Evolutionary conservation across 2,888 invertebrate genomes (phyloP).

Genomic region (Acronicta alni): DNA sequence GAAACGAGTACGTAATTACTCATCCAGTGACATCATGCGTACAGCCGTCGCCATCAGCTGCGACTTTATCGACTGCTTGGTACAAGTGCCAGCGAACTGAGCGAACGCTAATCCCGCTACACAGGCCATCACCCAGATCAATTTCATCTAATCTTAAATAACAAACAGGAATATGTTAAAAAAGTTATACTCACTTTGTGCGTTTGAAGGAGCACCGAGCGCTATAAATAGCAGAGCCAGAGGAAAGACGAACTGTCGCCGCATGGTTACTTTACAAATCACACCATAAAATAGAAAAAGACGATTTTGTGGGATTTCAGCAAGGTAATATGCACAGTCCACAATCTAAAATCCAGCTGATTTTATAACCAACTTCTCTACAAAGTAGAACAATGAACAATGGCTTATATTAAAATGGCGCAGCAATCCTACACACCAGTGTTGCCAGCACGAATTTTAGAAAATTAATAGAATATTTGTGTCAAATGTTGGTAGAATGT

Average conservation of each 20-base stretch:
- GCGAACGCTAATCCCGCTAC: conserved; percentile 3
- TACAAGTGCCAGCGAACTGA: not conserved
- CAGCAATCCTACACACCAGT: too few relatives aligned
- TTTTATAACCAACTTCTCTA: conserved; percentile 2
- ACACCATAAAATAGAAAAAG: conserved; percentile 24
- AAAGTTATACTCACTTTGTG: conserved; percentile 72
- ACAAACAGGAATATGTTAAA: conserved; percentile 3
- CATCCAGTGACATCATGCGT: conserved; percentile 68
- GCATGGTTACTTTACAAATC: conserved; percentile 50
- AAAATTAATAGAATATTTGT: too few relatives aligned
- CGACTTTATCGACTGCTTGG: conserved; percentile 36
- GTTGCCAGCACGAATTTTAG: too few relatives aligned
- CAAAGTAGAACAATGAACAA: conserved; percentile 40
- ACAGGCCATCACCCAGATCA: not conserved
- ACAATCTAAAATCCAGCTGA: not conserved
- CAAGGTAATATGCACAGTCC: conserved; percentile 12
- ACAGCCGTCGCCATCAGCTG: conserved; percentile 47
- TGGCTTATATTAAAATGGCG: conserved; percentile 36
- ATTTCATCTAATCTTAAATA: not conserved
- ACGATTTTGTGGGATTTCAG: conserved; percentile 12
- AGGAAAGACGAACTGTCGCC: conserved; percentile 51
- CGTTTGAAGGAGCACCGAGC: conserved; percentile 69
- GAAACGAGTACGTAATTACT: conserved; percentile 48
- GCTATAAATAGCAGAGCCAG: conserved; percentile 79
- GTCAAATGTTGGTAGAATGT: too few relatives aligned